Base-by-base conservation (phyloP, 2,797 vertebrate genomes). In the Potorous gilbertii region DNA sequence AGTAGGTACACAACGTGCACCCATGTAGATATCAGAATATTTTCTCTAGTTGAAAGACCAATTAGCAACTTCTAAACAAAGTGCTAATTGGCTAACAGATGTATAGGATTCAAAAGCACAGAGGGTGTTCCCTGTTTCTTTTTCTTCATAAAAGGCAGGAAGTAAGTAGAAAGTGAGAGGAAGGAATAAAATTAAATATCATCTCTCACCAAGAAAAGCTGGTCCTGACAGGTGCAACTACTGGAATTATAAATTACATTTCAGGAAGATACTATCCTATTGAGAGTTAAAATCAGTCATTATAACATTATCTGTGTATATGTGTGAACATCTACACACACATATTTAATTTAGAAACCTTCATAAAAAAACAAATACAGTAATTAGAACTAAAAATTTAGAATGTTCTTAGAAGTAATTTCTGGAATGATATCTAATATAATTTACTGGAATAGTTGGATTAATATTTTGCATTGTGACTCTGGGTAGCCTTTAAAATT, bases 21-120 rank as follows among this genome's bases (percentile, higher is more conserved):
- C 62, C 52, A 27, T 54, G 14, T 31, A 90, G 28, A 54, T 90
- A 92, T 46, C 90, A 27, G 92, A 56, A 59, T 5, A 94, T 9
- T 87, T 92, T 27, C 92, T 95, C 91, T 29, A 94, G 4, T 55
- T 59, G 11, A 94, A 57, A 87, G 92, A 74, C 2, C 24, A 56
- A 56, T 90, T 93, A 90, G 90, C 91, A 92, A 91, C 4, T 81
- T 94, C 59, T 34, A 90, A 96, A 66, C 66, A 94, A 96, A 55
- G 31, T 74, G 56, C 18, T 57, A 74, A 29, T 54, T 94, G 14
- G n/a, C n/a, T 0, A 74, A 0, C 54, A 91, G 57, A 90, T 18
- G 94, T 59, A 91, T 55, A 56, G 56, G 62, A 81, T 93, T 97
- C 55, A 12, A 8, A 40, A 24, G 93, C 90, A 94, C 16, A 81